phyloP scores from a whole-genome alignment of 2,797 vertebrate species.

The Xenops minutus region DNA sequence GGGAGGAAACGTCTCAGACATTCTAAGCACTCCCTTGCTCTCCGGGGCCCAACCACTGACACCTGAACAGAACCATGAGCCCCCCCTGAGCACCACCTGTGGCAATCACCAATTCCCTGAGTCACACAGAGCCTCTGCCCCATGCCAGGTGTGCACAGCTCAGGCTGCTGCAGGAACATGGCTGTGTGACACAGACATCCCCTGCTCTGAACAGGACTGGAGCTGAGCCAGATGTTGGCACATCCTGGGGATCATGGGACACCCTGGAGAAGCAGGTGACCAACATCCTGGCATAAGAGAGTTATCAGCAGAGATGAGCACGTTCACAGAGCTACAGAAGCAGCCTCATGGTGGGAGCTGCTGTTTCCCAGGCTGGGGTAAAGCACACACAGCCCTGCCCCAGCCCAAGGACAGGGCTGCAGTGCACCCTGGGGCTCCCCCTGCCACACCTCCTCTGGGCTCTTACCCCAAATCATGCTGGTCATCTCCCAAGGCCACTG shows the following conservation, averaged over 20 bases:
- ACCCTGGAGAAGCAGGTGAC: background rate
- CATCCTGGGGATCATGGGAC: background rate
- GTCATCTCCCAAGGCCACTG: conserved; percentile 87
- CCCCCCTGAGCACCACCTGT: accelerated
- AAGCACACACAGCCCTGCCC: background rate
- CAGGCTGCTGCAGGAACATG: background rate
- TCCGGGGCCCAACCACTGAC: background rate
- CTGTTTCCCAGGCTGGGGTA: background rate
- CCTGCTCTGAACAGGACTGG: background rate
- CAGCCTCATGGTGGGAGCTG: background rate
- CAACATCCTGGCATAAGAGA: background rate
- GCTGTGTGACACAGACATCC: background rate
- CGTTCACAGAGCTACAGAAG: background rate
- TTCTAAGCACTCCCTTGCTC: background rate
- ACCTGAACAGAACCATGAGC: background rate
- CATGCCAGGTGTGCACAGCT: accelerated
- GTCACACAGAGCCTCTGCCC: background rate
- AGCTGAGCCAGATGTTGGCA: background rate
- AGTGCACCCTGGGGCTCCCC: background rate
- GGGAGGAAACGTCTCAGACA: background rate
- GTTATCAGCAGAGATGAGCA: background rate
- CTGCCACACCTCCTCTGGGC: background rate
- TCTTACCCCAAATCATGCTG: conserved; percentile 95
- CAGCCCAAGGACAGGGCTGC: background rate
- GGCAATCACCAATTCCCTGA: accelerated